Evolutionary conservation across 2,113 vertebrate genomes (phyloP).

Genomic region (Thymallus thymallus): DNA sequence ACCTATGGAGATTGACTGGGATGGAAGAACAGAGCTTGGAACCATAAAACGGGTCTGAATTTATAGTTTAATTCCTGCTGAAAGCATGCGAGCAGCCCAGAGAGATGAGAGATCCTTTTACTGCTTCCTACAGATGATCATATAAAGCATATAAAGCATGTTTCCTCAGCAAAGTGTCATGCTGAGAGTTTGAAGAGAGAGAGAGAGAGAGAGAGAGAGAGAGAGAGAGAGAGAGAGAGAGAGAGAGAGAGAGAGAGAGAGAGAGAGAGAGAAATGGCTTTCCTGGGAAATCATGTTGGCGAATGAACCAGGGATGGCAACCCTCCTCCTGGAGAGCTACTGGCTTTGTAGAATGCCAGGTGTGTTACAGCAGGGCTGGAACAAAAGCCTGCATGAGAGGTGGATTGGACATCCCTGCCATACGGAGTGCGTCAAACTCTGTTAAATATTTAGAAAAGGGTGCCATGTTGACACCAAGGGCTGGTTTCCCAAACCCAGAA

Average conservation of each 20-base stretch:
- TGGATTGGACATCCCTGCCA: too few species aligned
- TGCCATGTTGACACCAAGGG: too few species aligned
- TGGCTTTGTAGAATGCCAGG: too few species aligned
- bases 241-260: too few species aligned
- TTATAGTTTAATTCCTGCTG: conserved; percentile 46
- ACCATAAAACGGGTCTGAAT: conserved; percentile 33
- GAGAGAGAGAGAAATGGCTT: neutral
- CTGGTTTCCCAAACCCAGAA: too few species aligned
- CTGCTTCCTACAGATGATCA: conserved; percentile 28
- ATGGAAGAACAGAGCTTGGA: neutral
- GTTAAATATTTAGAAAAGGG: too few species aligned
- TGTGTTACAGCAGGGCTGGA: too few species aligned
- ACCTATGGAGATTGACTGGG: conserved; percentile 26
- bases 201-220: too few species aligned
- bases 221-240: too few species aligned
- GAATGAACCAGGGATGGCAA: neutral
- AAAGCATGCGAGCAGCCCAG: conserved; percentile 20
- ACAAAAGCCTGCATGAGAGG: too few species aligned
- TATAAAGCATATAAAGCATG: conserved; percentile 58
- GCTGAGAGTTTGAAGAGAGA: conserved; percentile 28
- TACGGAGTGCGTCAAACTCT: too few species aligned
- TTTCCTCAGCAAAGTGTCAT: conserved; percentile 38
- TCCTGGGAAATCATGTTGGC: conserved; percentile 5
- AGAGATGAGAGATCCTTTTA: conserved; percentile 42
- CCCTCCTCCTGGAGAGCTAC: too few species aligned